Percentiles rank a stretch among this genome's conserved stretches.
These are phyloP conservation scores for Phylloscopus collybita DNA, from an alignment of 2,797 vertebrate genomes.

Conservation along the genomic window DNA sequence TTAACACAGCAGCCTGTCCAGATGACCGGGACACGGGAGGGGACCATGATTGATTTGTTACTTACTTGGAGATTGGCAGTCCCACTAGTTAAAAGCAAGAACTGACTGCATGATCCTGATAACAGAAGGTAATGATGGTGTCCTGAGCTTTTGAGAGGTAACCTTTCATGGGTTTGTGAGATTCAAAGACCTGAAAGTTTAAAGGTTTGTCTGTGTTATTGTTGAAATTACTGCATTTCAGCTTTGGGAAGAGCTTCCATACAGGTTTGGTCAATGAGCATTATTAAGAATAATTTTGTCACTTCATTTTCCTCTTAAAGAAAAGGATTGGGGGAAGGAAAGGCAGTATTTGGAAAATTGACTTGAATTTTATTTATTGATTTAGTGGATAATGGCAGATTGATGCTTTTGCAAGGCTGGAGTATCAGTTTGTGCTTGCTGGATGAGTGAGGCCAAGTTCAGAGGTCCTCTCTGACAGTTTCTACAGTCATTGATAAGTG, in stretches of 20 bases:
- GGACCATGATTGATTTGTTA: neutral
- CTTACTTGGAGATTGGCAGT: neutral
- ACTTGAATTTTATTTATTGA: neutral
- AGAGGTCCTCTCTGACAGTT: neutral
- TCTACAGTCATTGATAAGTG: neutral
- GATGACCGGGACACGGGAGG: neutral
- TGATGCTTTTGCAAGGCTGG: neutral
- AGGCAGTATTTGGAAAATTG: neutral
- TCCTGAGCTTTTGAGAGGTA: neutral
- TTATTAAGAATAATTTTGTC: neutral
- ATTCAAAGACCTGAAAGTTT: neutral
- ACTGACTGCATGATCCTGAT: neutral
- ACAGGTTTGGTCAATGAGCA: neutral
- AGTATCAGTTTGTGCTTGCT: fast-evolving
- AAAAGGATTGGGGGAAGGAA: fast-evolving
- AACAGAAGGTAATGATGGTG: neutral
- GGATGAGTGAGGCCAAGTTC: neutral
- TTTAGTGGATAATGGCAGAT: neutral
- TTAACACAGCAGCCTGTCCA: neutral
- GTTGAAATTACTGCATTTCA: fast-evolving
- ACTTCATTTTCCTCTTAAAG: neutral
- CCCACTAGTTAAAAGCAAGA: neutral
- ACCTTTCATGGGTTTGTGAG: fast-evolving
- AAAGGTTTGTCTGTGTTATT: neutral
- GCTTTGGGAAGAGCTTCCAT: neutral